A percentile compares a stretch with the other conserved stretches of the same genome.
Evolutionary conservation across 2,113 vertebrate species (phyloP).

Genomic region (Camelus dromedarius): DNA sequence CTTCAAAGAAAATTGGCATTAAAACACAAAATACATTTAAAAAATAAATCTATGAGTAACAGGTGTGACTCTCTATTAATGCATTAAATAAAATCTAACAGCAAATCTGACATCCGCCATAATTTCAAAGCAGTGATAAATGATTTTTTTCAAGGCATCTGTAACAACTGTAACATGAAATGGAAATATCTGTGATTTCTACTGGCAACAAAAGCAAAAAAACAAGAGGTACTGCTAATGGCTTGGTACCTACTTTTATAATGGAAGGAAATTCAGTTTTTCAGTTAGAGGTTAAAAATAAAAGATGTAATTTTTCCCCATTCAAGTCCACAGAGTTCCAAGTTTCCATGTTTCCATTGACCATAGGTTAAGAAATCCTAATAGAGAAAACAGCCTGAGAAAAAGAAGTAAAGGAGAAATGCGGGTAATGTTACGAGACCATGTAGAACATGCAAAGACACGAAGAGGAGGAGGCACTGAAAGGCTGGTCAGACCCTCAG

Average conservation of each 20-base stretch:
- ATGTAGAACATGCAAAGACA: background rate
- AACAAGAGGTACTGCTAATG: background rate
- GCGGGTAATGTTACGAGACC: too few relatives aligned
- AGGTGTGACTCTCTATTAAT: background rate
- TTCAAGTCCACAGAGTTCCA: background rate
- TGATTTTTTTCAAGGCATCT: background rate
- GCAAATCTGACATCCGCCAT: background rate
- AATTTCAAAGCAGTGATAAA: constrained; percentile 31
- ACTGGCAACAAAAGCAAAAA: background rate
- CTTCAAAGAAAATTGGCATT: constrained; percentile 42
- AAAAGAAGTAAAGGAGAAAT: background rate
- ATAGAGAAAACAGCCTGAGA: background rate
- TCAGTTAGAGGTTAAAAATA: background rate
- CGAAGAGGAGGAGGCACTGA: background rate
- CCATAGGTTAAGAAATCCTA: background rate
- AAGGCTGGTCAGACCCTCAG: background rate
- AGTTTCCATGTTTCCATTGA: background rate
- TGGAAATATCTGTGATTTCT: constrained; percentile 19
- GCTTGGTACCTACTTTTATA: background rate
- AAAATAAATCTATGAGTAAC: constrained; percentile 7
- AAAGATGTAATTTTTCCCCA: background rate
- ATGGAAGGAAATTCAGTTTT: background rate
- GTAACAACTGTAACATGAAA: background rate
- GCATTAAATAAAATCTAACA: background rate
- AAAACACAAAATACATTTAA: constrained; percentile 16